Evolutionary conservation across 64 coral and sea anemone species (phyloP).

Genomic region (Trachythela sp.): DNA sequence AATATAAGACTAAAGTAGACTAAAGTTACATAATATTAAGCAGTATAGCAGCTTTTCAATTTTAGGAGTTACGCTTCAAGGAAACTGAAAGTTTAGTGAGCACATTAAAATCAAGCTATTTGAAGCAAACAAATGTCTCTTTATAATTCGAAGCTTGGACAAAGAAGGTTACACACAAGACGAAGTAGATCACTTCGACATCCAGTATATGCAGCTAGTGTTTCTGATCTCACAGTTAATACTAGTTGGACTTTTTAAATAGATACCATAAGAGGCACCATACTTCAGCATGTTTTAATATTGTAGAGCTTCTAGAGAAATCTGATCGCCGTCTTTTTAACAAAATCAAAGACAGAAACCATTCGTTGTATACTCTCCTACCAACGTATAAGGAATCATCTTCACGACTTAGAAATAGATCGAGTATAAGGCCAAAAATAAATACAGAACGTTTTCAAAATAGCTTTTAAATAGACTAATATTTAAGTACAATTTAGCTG

Average conservation of each 20-base stretch:
- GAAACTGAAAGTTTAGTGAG: slow-evolving; percentile 48
- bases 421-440: slow-evolving; percentile 4
- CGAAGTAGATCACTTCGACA: slow-evolving; percentile 59
- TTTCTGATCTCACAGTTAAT: slow-evolving; percentile 52
- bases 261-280: slow-evolving; percentile 46
- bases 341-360: slow-evolving; percentile 41
- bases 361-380: slow-evolving; percentile 37
- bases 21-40: too few relatives aligned
- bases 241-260: slow-evolving; percentile 48
- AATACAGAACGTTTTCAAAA: too few relatives aligned
- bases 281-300: slow-evolving; percentile 61
- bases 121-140: slow-evolving; percentile 66
- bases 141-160: slow-evolving; percentile 43
- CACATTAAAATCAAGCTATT: slow-evolving; percentile 54
- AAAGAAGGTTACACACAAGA: slow-evolving; percentile 64
- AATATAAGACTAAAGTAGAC: too few relatives aligned
- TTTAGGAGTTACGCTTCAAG: slow-evolving; percentile 58
- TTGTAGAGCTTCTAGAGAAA: slow-evolving; percentile 45
- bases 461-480: too few relatives aligned
- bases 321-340: slow-evolving; percentile 55
- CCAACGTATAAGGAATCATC: slow-evolving; percentile 44
- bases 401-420: slow-evolving; percentile 41
- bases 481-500: background rate
- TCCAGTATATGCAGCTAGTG: slow-evolving; percentile 50
- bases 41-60: too few relatives aligned